These are phyloP conservation scores for Propithecus perrieri DNA, from an alignment of 2,797 vertebrate species.

Conservation along the genomic window DNA sequence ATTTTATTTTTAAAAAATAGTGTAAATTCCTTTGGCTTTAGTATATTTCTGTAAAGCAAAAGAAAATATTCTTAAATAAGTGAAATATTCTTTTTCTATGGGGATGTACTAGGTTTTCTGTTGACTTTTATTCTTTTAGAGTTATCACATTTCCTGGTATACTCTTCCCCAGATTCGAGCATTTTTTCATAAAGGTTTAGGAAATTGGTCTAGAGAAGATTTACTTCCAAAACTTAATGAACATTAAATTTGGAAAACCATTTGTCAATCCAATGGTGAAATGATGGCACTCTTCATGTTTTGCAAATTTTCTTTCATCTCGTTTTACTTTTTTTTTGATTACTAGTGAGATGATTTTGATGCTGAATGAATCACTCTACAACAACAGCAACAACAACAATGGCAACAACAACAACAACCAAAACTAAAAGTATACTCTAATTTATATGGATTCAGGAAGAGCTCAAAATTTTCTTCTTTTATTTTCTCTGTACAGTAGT, in stretches of 20 bases:
- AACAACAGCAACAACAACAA: background rate
- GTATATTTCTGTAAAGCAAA: background rate
- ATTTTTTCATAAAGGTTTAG: background rate
- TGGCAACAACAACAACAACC: background rate
- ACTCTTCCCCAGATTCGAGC: background rate
- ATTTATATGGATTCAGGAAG: background rate
- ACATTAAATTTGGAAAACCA: background rate
- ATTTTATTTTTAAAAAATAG: slow-evolving; percentile 5
- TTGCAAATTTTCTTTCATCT: background rate
- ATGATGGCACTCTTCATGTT: background rate
- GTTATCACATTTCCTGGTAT: background rate
- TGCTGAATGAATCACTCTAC: background rate
- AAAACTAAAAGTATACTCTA: background rate
- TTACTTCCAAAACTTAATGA: slow-evolving; percentile 13
- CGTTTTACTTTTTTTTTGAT: slow-evolving; percentile 20
- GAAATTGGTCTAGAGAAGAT: background rate
- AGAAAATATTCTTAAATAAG: background rate
- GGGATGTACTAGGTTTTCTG: background rate
- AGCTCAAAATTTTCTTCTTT: background rate
- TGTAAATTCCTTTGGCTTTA: background rate
- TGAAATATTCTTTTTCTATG: background rate
- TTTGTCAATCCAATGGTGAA: slow-evolving; percentile 13
- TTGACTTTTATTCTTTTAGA: background rate
- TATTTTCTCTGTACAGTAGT: background rate
- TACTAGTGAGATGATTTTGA: background rate